Evolutionary conservation across 1,140 invertebrate species (phyloP).

Genomic region (Theocolax elegans): DNA sequence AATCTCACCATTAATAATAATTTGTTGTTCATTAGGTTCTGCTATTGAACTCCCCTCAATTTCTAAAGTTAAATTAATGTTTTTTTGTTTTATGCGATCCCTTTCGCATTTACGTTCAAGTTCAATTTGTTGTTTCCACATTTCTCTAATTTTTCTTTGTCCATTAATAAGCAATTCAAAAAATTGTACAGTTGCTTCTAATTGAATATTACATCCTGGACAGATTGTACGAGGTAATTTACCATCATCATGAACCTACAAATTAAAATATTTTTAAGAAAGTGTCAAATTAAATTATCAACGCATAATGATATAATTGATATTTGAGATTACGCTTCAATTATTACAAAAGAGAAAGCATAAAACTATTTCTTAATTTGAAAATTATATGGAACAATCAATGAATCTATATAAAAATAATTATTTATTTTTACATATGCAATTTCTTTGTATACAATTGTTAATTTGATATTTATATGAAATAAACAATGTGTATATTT

Average conservation of each 20-base stretch:
- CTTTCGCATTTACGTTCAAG: constrained; percentile 49
- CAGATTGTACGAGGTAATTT: constrained; percentile 77
- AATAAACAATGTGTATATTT: too few relatives aligned
- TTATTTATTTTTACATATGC: too few relatives aligned
- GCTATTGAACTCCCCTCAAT: constrained; percentile 13
- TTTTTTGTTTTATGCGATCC: constrained; percentile 10
- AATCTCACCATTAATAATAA: constrained; percentile 37
- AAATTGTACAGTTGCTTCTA: constrained; percentile 78
- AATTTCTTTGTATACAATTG: too few relatives aligned
- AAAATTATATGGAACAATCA: neutral
- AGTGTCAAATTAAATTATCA: too few relatives aligned
- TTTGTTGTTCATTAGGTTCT: constrained; percentile 30
- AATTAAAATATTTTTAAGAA: constrained; percentile 14
- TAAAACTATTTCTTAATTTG: neutral
- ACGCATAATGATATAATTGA: too few relatives aligned
- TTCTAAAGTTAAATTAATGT: constrained; percentile 19
- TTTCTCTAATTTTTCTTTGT: constrained; percentile 70
- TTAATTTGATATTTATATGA: too few relatives aligned
- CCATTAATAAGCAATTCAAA: constrained; percentile 76
- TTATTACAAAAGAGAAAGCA: neutral
- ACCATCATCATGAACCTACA: constrained; percentile 75
- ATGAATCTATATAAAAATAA: neutral
- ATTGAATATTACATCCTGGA: constrained; percentile 78
- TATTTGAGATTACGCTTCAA: too few relatives aligned
- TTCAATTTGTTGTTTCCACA: constrained; percentile 67